Evolutionary conservation across 2,888 invertebrate genomes (phyloP).

Genomic region (Temnothorax unifasciatus): DNA sequence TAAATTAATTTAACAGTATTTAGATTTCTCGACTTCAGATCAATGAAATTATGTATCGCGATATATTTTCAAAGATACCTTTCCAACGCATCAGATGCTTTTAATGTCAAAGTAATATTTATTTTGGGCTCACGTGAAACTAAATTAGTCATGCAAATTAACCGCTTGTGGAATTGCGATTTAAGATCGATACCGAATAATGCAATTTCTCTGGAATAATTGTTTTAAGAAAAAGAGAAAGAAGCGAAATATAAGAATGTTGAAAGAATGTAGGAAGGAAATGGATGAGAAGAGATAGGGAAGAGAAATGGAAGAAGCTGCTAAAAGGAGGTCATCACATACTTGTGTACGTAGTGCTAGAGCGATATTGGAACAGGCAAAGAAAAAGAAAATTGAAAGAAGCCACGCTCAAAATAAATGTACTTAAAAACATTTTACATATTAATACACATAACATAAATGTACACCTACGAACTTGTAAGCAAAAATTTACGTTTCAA

Average conservation of each 20-base stretch:
- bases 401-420: background rate
- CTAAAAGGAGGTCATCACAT: slow-evolving; percentile 45
- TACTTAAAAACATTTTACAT: background rate
- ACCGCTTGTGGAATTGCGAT: background rate
- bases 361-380: slow-evolving; percentile 49
- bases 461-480: background rate
- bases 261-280: background rate
- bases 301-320: slow-evolving; percentile 35
- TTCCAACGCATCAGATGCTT: background rate
- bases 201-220: no score
- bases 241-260: background rate
- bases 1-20: slow-evolving; percentile 23
- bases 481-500: background rate
- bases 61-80: background rate
- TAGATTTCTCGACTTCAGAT: background rate
- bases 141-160: background rate
- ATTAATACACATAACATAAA: background rate
- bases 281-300: background rate
- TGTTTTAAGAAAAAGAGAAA: no score
- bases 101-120: background rate
- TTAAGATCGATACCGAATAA: background rate
- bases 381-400: slow-evolving; percentile 14
- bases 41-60: background rate
- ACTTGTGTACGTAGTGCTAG: background rate
- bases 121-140: background rate